These are phyloP conservation scores for Charadrius vociferus DNA, from an alignment of 2,113 vertebrate species.

Conservation along the genomic window DNA sequence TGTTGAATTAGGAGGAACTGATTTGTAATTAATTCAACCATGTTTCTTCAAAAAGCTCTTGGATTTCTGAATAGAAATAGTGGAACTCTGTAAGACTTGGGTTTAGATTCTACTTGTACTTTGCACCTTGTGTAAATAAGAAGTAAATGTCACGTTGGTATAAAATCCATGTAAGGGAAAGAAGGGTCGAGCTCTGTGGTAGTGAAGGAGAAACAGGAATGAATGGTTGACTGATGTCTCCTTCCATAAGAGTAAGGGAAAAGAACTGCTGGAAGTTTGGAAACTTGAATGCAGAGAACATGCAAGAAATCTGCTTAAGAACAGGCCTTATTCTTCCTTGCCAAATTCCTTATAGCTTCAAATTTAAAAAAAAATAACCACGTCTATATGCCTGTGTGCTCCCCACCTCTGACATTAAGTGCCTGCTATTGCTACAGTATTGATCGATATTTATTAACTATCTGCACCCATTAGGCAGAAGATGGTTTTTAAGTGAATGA, in stretches of 20 bases:
- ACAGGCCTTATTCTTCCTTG: background rate
- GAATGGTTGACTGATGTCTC: background rate
- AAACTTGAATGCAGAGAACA: background rate
- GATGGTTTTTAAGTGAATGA: background rate
- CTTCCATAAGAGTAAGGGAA: background rate
- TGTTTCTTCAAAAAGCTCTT: background rate
- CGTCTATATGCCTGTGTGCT: background rate
- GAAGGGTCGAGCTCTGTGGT: background rate
- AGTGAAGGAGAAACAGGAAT: background rate
- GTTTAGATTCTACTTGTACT: background rate
- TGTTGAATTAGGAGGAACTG: background rate
- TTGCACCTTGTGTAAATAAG: slow-evolving; percentile 49
- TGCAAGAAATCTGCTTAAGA: background rate
- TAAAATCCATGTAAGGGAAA: background rate
- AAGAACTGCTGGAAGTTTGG: background rate
- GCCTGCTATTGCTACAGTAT: background rate
- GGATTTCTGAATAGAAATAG: background rate
- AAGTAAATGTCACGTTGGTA: background rate
- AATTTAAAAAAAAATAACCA: background rate
- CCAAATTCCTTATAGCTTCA: background rate
- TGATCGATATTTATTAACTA: background rate
- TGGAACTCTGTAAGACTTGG: background rate
- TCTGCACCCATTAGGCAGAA: background rate
- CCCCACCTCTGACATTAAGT: background rate
- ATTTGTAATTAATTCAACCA: background rate